phyloP scores from a whole-genome alignment of 1,140 invertebrate species.

The Drosophila murphyi region DNA sequence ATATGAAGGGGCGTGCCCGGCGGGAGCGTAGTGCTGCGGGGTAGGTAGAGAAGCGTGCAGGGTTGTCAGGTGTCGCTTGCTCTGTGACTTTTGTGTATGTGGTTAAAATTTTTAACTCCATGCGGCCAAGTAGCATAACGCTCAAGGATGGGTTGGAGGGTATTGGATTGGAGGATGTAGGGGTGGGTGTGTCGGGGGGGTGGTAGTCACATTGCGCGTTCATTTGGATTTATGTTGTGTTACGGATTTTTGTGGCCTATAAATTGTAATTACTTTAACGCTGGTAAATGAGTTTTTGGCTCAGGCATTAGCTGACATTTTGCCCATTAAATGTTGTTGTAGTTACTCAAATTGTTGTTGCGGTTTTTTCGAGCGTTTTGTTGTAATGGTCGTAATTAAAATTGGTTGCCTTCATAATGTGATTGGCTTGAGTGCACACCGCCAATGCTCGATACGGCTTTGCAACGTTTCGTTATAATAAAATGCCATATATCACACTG shows the following conservation, averaged over 20 bases:
- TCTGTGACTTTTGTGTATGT: constrained; percentile 60
- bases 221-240: constrained; percentile 82
- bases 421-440: constrained; percentile 60
- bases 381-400: constrained; percentile 79
- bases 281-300: constrained; percentile 78
- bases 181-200: not conserved
- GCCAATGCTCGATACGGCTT: constrained; percentile 25
- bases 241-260: constrained; percentile 81
- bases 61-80: constrained; percentile 68
- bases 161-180: too few relatives aligned
- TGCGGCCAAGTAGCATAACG: constrained; percentile 18
- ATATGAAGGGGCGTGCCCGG: constrained; percentile 30
- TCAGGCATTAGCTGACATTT: constrained; percentile 65
- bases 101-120: constrained; percentile 78
- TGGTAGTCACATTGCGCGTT: constrained; percentile 37
- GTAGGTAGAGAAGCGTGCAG: not conserved
- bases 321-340: constrained; percentile 55
- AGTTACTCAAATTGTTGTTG: constrained; percentile 29
- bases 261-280: constrained; percentile 82
- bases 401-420: constrained; percentile 80
- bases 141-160: not conserved
- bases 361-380: constrained; percentile 34
- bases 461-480: constrained; percentile 43
- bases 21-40: not conserved
- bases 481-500: constrained; percentile 65